Evolutionary conservation across 2,113 vertebrate genomes (phyloP).

Genomic region (Psilopogon haemacephalus): DNA sequence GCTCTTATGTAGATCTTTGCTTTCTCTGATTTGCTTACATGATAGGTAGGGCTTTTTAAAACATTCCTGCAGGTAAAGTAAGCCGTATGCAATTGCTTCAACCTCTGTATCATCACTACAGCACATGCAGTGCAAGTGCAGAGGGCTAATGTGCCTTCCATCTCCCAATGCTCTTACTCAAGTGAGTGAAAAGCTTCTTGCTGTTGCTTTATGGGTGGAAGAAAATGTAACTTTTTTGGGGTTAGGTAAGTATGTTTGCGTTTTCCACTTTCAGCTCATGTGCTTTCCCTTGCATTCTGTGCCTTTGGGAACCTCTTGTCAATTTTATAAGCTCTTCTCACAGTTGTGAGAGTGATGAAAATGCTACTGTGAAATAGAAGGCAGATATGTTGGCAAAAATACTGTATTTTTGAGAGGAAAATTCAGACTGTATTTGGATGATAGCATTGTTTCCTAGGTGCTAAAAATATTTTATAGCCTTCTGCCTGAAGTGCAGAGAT

Average conservation of each 20-base stretch:
- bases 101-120: background rate
- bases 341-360: background rate
- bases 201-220: background rate
- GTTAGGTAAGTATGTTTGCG: background rate
- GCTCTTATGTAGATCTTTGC: background rate
- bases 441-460: background rate
- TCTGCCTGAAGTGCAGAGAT: background rate
- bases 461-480: background rate
- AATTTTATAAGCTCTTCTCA: background rate
- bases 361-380: background rate
- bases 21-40: background rate
- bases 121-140: too few species aligned
- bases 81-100: background rate
- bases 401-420: background rate
- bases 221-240: background rate
- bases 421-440: background rate
- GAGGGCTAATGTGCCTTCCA: background rate
- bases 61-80: background rate
- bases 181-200: background rate
- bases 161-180: background rate
- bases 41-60: background rate
- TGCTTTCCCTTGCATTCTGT: background rate
- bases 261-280: background rate
- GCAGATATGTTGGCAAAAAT: background rate
- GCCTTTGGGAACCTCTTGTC: background rate